A percentile compares a stretch with the other conserved stretches of the same genome.
Conservation (phyloP, 2,797 vertebrate genomes). For the Hypotaenidia okinawae region DNA sequence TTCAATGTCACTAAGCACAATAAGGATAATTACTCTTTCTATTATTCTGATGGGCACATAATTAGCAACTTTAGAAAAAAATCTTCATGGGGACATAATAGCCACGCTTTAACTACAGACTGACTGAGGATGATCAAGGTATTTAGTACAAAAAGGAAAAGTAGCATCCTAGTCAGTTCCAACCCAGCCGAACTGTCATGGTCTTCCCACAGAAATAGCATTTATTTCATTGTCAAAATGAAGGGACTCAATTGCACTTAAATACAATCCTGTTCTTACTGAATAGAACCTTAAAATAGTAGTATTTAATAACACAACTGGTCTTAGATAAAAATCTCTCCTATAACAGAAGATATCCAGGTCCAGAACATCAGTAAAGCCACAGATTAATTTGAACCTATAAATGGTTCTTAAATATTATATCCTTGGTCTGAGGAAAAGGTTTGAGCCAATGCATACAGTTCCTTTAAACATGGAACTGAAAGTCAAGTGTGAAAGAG, state of each 20-base stretch:
- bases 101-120: constrained; percentile 35
- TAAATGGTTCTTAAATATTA: background rate
- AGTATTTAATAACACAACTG: background rate
- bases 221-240: background rate
- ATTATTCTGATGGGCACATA: constrained; percentile 75
- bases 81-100: constrained; percentile 25
- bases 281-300: background rate
- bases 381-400: background rate
- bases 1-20: constrained; percentile 77
- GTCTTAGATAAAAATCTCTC: background rate
- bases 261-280: background rate
- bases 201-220: background rate
- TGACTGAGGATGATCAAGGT: constrained; percentile 47
- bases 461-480: background rate
- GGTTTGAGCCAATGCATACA: background rate
- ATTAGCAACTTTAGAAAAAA: constrained; percentile 70
- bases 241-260: background rate
- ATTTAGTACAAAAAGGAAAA: background rate
- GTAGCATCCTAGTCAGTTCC: background rate
- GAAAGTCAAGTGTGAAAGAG: background rate
- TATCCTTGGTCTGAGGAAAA: background rate
- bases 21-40: constrained; percentile 77
- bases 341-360: background rate
- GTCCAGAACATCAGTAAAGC: background rate
- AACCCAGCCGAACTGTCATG: background rate